Percentiles rank a stretch among this genome's conserved stretches.
These are phyloP conservation scores for Onychomys leucogaster DNA, from an alignment of 2,797 vertebrate species.

Conservation along the genomic window DNA sequence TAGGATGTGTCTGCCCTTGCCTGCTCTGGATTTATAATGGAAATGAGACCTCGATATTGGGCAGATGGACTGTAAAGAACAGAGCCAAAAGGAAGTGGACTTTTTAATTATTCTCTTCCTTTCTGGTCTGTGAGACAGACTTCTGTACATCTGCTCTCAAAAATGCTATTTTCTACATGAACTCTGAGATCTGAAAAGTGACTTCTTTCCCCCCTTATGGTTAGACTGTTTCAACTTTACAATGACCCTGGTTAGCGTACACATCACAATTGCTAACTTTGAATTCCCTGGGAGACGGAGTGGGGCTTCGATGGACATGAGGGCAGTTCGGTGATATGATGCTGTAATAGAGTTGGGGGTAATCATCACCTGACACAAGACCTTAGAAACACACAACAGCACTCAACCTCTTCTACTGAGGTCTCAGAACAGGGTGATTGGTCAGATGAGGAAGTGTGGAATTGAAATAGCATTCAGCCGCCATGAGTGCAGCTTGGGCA, in stretches of 20 bases:
- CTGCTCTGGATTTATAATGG: slow-evolving; percentile 43
- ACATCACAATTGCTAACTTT: background rate
- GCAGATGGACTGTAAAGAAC: background rate
- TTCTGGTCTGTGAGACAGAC: background rate
- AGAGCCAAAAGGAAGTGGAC: background rate
- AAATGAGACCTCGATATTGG: slow-evolving; percentile 27
- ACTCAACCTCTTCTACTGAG: background rate
- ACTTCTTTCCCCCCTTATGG: background rate
- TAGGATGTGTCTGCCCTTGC: slow-evolving; percentile 5
- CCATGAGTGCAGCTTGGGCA: background rate
- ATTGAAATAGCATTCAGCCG: background rate
- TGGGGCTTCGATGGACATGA: background rate
- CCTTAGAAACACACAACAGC: background rate
- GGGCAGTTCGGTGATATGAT: background rate
- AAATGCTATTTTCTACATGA: slow-evolving; percentile 9
- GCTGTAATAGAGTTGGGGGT: background rate
- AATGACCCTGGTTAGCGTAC: background rate
- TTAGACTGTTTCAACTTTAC: slow-evolving; percentile 51
- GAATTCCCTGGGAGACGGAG: slow-evolving; percentile 35
- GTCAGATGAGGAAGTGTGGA: background rate
- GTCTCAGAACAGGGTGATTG: background rate
- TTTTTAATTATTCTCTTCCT: background rate
- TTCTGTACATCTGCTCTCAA: background rate
- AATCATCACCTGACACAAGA: background rate
- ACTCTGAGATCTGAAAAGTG: background rate